Conservation (phyloP, 1,140 invertebrate genomes). For the Micrasema longulum region DNA sequence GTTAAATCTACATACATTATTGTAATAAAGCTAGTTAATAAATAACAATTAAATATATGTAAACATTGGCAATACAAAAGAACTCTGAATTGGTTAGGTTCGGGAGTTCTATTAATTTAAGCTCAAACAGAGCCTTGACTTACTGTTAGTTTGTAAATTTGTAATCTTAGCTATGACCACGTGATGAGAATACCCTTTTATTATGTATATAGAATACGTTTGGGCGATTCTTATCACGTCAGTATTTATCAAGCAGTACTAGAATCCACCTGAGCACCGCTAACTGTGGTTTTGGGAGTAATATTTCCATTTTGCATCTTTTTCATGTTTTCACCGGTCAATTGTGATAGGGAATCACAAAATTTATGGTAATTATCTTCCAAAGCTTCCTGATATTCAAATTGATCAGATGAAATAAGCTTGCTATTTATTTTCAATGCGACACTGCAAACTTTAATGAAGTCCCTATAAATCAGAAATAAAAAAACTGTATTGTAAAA, state of each 20-base stretch:
- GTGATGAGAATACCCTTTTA: background rate
- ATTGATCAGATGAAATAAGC: constrained; percentile 86
- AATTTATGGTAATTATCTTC: constrained; percentile 89
- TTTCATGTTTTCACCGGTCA: constrained; percentile 78
- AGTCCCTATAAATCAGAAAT: constrained; percentile 75
- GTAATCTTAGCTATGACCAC: too few species aligned
- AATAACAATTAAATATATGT: too few species aligned
- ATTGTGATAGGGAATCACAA: constrained; percentile 78
- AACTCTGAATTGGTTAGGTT: background rate
- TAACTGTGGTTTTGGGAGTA: constrained; percentile 65
- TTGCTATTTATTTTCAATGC: constrained; percentile 89
- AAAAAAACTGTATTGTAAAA: background rate
- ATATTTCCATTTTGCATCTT: constrained; percentile 76
- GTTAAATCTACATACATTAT: too few species aligned
- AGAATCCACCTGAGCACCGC: constrained; percentile 65
- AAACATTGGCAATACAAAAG: background rate
- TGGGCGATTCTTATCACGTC: background rate
- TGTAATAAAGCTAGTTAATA: too few species aligned
- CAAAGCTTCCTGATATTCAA: constrained; percentile 89
- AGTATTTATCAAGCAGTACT: constrained; percentile 61
- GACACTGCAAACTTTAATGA: constrained; percentile 87
- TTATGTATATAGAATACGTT: background rate
- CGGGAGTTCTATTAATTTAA: too few species aligned
- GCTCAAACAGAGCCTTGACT: too few species aligned
- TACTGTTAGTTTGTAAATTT: too few species aligned